Evolutionary conservation across 2,888 invertebrate species (phyloP).

Genomic region (Rhagium mordax): DNA sequence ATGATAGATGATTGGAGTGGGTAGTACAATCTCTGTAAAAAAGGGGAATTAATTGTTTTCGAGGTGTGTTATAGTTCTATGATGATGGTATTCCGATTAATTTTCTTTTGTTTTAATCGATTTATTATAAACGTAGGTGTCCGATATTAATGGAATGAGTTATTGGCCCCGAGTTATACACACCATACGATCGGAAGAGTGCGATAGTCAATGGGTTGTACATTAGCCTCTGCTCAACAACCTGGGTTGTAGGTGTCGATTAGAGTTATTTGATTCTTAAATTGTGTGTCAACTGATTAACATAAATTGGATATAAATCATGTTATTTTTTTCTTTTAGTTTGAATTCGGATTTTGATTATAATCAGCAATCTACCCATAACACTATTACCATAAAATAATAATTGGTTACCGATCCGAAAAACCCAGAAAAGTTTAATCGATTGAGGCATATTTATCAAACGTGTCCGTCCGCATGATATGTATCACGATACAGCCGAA

Average conservation of each 20-base stretch:
- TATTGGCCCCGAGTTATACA: constrained; percentile 51
- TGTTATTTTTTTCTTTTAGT: constrained; percentile 1
- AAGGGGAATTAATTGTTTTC: constrained; percentile 70
- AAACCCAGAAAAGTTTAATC: background rate
- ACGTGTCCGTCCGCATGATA: background rate
- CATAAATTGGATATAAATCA: constrained; percentile 41
- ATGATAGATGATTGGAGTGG: constrained; percentile 71
- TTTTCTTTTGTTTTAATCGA: constrained; percentile 67
- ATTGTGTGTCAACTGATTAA: constrained; percentile 40
- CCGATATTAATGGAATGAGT: constrained; percentile 64
- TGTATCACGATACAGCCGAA: background rate
- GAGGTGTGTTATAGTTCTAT: constrained; percentile 67
- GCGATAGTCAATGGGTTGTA: constrained; percentile 28
- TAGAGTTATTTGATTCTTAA: constrained; percentile 42
- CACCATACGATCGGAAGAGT: constrained; percentile 27
- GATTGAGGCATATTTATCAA: background rate
- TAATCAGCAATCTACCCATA: background rate
- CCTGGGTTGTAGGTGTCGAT: constrained; percentile 45
- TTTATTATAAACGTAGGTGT: constrained; percentile 68
- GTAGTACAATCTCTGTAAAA: constrained; percentile 66
- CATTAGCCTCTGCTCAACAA: constrained; percentile 22
- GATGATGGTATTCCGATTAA: constrained; percentile 67
- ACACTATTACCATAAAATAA: background rate
- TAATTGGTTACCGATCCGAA: background rate
- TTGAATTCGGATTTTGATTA: constrained; percentile 1